These are phyloP conservation scores for Ptiloglossa arizonensis DNA, from an alignment of 1,140 invertebrate genomes.

Conservation along the genomic window DNA sequence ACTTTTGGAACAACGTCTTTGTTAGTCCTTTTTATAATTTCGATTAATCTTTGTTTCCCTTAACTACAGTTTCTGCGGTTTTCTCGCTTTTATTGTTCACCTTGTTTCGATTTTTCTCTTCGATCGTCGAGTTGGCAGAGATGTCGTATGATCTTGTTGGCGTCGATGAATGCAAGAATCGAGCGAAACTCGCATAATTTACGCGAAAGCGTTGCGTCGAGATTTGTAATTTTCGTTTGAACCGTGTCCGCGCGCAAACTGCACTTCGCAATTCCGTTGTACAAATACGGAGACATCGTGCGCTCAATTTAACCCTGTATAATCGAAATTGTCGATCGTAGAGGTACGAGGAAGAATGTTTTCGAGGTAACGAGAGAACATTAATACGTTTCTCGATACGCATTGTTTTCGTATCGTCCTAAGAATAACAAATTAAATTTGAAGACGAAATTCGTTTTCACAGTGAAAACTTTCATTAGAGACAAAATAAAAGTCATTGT, in stretches of 20 bases:
- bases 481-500: no score
- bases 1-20: slow-evolving; percentile 3
- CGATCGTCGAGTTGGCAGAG: slow-evolving; percentile 7
- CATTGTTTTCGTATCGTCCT: no score
- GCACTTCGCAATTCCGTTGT: not conserved
- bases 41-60: not conserved
- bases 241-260: not conserved
- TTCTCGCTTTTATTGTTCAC: slow-evolving; percentile 6
- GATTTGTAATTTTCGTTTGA: not conserved
- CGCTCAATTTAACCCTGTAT: not conserved
- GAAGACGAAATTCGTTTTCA: no score
- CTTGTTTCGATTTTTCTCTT: not conserved
- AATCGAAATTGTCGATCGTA: not conserved
- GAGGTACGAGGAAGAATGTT: not conserved
- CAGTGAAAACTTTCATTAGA: no score
- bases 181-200: not conserved
- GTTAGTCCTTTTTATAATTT: not conserved
- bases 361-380: no score
- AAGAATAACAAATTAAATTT: no score
- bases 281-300: no score
- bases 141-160: not conserved
- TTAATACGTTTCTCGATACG: no score
- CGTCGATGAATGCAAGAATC: slow-evolving; percentile 3
- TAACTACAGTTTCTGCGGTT: not conserved
- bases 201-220: not conserved